Evolutionary conservation across 1,140 invertebrate genomes (phyloP).

Genomic region (Phocides pigmalion): DNA sequence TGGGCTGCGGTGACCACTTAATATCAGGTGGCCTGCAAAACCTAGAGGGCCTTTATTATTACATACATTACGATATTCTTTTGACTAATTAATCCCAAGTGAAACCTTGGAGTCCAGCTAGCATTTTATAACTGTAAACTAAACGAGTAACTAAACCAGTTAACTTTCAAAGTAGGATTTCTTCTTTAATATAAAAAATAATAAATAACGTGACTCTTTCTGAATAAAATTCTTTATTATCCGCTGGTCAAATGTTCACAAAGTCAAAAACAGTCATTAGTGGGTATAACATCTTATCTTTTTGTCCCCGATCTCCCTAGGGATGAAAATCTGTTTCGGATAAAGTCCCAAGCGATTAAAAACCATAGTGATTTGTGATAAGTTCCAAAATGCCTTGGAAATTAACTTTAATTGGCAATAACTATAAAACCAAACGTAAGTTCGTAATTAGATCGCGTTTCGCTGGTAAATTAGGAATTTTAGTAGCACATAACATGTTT

Average conservation of each 20-base stretch:
- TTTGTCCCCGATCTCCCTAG: slow-evolving; percentile 14
- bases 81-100: no score
- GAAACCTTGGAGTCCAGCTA: no score
- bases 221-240: slow-evolving; percentile 17
- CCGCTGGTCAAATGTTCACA: slow-evolving; percentile 16
- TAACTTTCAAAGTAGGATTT: background rate
- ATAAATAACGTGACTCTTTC: slow-evolving; percentile 9
- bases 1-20: no score
- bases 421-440: slow-evolving; percentile 24
- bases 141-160: no score
- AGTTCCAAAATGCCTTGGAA: slow-evolving; percentile 1
- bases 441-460: slow-evolving; percentile 9
- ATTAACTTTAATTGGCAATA: slow-evolving; percentile 3
- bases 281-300: slow-evolving; percentile 28
- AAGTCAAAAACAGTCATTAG: slow-evolving; percentile 31
- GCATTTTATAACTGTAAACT: no score
- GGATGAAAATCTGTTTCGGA: background rate
- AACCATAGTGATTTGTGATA: background rate
- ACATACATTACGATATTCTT: no score
- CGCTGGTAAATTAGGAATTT: slow-evolving; percentile 8
- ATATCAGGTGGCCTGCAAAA: no score
- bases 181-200: background rate
- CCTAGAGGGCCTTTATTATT: no score
- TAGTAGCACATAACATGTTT: background rate
- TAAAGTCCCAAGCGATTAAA: slow-evolving; percentile 11